These are phyloP conservation scores for Pseudomyrmex cubaensis DNA, from an alignment of 1,140 invertebrate species.

Conservation along the genomic window DNA sequence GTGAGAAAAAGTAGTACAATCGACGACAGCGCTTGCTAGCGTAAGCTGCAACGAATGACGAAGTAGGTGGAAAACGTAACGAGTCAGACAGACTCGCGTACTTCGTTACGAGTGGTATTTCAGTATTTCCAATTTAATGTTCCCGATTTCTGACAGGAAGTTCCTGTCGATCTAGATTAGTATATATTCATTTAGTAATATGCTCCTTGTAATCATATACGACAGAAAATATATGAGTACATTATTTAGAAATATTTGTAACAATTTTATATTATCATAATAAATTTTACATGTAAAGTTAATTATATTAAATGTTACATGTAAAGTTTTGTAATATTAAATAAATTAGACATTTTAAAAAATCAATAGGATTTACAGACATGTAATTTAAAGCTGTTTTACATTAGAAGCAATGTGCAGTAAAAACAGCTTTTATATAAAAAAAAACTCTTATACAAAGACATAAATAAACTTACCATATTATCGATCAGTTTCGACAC, in stretches of 20 bases:
- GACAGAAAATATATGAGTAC: not conserved
- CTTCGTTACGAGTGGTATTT: conserved; percentile 48
- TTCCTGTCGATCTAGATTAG: conserved; percentile 35
- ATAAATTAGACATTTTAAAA: not conserved
- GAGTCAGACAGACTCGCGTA: conserved; percentile 17
- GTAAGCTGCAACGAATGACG: conserved; percentile 26
- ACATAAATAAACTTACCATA: not conserved
- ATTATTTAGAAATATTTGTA: not conserved
- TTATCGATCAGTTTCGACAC: not conserved
- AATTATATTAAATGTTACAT: not conserved
- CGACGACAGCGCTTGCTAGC: not conserved
- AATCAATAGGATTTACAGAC: not conserved
- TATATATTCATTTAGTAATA: no score
- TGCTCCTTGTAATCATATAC: no score
- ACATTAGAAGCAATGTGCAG: not conserved
- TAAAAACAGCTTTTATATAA: not conserved
- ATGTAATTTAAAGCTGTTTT: not conserved
- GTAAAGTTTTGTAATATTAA: conserved; percentile 1
- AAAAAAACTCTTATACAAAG: not conserved
- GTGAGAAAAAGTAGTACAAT: conserved; percentile 41
- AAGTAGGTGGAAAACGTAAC: conserved; percentile 37
- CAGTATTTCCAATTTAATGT: conserved; percentile 36
- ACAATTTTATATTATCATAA: not conserved
- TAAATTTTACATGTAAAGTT: no score
- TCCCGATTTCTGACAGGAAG: conserved; percentile 22